Evolutionary conservation across 2,113 vertebrate species (phyloP).

Genomic region (Capricornis sumatraensis): DNA sequence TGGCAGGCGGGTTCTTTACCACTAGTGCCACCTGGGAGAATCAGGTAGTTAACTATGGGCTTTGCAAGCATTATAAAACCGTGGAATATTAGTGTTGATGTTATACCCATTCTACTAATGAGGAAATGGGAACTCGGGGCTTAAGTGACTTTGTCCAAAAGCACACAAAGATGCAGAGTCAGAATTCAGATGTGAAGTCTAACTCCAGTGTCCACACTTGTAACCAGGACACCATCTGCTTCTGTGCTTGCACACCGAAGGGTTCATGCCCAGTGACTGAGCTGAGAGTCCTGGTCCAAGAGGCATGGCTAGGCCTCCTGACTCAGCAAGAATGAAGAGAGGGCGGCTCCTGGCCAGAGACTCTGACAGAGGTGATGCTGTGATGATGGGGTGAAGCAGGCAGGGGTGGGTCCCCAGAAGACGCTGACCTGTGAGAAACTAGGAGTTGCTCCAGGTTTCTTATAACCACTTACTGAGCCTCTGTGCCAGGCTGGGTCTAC

Average conservation of each 20-base stretch:
- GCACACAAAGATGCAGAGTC: background rate
- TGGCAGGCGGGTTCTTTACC: background rate
- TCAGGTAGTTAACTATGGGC: background rate
- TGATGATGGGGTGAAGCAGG: background rate
- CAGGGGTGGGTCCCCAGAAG: background rate
- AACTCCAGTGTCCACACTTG: too few species aligned
- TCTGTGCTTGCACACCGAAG: background rate
- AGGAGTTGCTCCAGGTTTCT: background rate
- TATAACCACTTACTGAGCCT: background rate
- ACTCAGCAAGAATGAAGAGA: background rate
- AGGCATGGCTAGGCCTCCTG: background rate
- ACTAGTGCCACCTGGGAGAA: background rate
- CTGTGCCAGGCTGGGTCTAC: rapidly evolving
- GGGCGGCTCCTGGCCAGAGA: background rate
- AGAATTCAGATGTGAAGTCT: background rate
- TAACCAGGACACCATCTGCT: rapidly evolving
- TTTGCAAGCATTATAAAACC: background rate
- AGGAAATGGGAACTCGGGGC: background rate
- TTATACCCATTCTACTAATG: background rate
- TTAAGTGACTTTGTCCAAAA: background rate
- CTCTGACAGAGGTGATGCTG: too few species aligned
- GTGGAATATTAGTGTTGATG: rapidly evolving
- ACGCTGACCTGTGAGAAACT: too few species aligned
- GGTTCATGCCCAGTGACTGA: background rate
- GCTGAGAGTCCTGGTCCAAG: rapidly evolving